Evolutionary conservation across 2,888 invertebrate species (phyloP).

Genomic region (Hirtodrosophila confusa): DNA sequence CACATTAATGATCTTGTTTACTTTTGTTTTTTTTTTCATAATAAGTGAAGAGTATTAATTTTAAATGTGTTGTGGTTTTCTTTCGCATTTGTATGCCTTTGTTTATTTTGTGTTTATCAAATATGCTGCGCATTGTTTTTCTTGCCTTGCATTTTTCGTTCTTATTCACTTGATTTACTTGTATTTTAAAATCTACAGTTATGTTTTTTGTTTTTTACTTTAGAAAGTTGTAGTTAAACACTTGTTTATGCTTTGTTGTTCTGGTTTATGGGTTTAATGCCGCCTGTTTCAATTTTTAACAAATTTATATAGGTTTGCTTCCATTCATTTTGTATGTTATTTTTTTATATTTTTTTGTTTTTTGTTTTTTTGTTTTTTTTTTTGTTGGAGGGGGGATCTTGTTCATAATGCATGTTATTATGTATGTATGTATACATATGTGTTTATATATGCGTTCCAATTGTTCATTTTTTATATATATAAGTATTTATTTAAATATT

Average conservation of each 20-base stretch:
- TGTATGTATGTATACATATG: slow-evolving; percentile 47
- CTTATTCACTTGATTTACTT: slow-evolving; percentile 47
- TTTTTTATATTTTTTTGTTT: slow-evolving; percentile 5
- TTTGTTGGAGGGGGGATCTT: slow-evolving; percentile 14
- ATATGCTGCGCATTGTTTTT: slow-evolving; percentile 31
- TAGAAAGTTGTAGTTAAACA: slow-evolving; percentile 71
- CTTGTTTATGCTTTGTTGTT: slow-evolving; percentile 43
- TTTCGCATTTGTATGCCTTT: slow-evolving; percentile 46
- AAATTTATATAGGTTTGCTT: slow-evolving; percentile 37
- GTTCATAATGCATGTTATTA: slow-evolving; percentile 32
- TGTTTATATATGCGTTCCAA: slow-evolving; percentile 54
- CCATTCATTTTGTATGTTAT: slow-evolving; percentile 7
- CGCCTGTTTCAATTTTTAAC: slow-evolving; percentile 59
- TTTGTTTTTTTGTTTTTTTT: neutral
- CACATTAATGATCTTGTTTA: slow-evolving; percentile 64
- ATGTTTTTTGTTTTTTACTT: slow-evolving; percentile 41
- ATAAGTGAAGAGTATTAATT: slow-evolving; percentile 80
- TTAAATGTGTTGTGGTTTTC: slow-evolving; percentile 69
- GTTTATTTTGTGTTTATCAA: slow-evolving; percentile 48
- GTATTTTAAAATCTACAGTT: slow-evolving; percentile 78
- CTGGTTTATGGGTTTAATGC: slow-evolving; percentile 38
- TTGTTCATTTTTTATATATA: slow-evolving; percentile 44
- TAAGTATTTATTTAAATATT: slow-evolving; percentile 57
- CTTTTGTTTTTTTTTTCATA: slow-evolving; percentile 56
- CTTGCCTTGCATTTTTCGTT: slow-evolving; percentile 34